These are phyloP conservation scores for Caenorhabditis sinica DNA, from an alignment of 2,888 invertebrate genomes.

Conservation along the genomic window DNA sequence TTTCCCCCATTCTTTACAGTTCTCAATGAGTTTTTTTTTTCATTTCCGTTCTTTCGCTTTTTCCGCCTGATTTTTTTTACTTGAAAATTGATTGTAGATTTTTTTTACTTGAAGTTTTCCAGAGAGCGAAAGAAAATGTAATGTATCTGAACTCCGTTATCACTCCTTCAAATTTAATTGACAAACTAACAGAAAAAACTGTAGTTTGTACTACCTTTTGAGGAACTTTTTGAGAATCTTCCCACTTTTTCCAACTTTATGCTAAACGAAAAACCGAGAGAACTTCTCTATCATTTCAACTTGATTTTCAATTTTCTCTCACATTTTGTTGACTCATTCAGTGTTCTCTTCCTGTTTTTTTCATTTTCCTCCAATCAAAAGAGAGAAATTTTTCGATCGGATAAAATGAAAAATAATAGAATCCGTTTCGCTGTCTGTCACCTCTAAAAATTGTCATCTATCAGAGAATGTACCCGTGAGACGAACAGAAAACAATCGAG, in stretches of 20 bases:
- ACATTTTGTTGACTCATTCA: neutral
- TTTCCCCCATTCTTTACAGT: slow-evolving; percentile 20
- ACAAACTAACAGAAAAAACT: neutral
- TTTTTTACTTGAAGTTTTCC: neutral
- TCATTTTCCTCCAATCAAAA: neutral
- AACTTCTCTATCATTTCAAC: too few relatives aligned
- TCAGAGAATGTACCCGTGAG: neutral
- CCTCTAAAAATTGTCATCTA: slow-evolving; percentile 20
- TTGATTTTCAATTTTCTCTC: neutral
- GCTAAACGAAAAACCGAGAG: too few relatives aligned
- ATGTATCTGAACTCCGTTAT: neutral
- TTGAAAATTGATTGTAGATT: too few relatives aligned
- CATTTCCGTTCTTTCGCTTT: neutral
- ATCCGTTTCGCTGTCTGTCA: slow-evolving; percentile 4
- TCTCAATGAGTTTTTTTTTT: neutral
- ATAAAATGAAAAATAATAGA: slow-evolving; percentile 5
- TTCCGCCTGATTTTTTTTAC: neutral
- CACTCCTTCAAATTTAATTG: slow-evolving; percentile 2
- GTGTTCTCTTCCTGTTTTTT: neutral
- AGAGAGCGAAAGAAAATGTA: neutral
- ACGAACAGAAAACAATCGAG: neutral
- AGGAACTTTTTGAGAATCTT: slow-evolving; percentile 1
- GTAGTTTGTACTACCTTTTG: neutral
- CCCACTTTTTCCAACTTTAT: too few relatives aligned
- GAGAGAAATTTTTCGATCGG: neutral